phyloP scores from a whole-genome alignment of 92 coral and sea anemone genomes.

The Ricordea florida region DNA sequence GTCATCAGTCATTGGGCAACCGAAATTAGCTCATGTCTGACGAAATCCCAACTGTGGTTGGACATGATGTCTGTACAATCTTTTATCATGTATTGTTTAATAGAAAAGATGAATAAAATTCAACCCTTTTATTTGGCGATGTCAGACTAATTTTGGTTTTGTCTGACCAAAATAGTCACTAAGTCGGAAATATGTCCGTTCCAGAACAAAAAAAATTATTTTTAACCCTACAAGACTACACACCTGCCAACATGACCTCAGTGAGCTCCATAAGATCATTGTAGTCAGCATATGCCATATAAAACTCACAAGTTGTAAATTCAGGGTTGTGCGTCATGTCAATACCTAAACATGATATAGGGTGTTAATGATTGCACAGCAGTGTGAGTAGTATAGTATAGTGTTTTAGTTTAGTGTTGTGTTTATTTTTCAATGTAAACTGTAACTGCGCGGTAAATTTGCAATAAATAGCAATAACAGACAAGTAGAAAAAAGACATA shows the following conservation, averaged over 20 bases:
- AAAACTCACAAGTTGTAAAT: conserved; percentile 97
- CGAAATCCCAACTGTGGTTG: too few relatives aligned
- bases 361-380: background rate
- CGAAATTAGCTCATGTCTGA: too few relatives aligned
- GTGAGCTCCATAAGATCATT: conserved; percentile 90
- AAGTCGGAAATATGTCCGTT: background rate
- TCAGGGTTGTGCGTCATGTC: conserved; percentile 99
- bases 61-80: too few relatives aligned
- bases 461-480: too few relatives aligned
- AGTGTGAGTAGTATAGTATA: background rate
- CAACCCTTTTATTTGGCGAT: too few relatives aligned
- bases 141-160: too few relatives aligned
- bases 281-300: conserved; percentile 99
- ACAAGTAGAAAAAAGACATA: too few relatives aligned
- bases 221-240: background rate
- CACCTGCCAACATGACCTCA: conserved; percentile 90
- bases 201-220: background rate
- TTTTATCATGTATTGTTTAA: too few relatives aligned
- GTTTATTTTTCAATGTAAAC: too few relatives aligned
- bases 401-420: background rate
- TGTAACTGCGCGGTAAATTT: too few relatives aligned
- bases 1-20: too few relatives aligned
- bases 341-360: conserved; percentile 62
- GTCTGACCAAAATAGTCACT: background rate
- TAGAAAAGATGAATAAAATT: too few relatives aligned